Evolutionary conservation across 2,888 invertebrate genomes (phyloP), one percentile per base, ranked within the genome.

Genomic region (Lacanobia oleracea): DNA sequence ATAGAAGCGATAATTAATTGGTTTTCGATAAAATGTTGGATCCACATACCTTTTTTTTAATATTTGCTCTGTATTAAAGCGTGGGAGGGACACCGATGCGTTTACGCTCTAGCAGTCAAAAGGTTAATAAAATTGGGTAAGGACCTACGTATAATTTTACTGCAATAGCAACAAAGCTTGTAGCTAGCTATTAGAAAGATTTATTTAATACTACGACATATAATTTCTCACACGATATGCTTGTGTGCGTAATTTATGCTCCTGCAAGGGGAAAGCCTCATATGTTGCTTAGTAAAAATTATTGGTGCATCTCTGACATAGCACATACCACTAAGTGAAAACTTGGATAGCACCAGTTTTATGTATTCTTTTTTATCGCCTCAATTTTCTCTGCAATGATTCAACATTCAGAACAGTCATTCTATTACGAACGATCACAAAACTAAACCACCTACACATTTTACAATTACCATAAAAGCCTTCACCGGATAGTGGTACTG

Each of bases 221-320:
- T 73, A 91, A 91, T 91, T 91, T 90, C 91, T 89, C 91, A 88
- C 48, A 71, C 85, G 77, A 66, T 87, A 86, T 87, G 85, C 84
- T 79, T 72, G 82, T 84, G 81, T 85, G 82, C 75, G 81, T 91
- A 90, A 91, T 90, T 88, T 88, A 90, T 90, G 83, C 86, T 79
- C 57, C 82, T 79, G 73, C 70, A 57, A 83, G 88, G 88, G 85
- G 89, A 91, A 91, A 91, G 91, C 88, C 75, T 79, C 83, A 74
- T 82, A 68, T 83, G 81, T 70, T 79, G 83, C 72, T 68, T 72
- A 67, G 74, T 82, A 89, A 89, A 93, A 93, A 91, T 92, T 92
- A 92, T 88, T 91, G 88, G 90, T 92, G 91, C 92, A 93, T 92
- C 89, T 91, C 91, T 89, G 83, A 90, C 86, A 88, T 84, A 87